Evolutionary conservation across 1,140 invertebrate genomes (phyloP).

Genomic region (Drosophila punjabiensis): DNA sequence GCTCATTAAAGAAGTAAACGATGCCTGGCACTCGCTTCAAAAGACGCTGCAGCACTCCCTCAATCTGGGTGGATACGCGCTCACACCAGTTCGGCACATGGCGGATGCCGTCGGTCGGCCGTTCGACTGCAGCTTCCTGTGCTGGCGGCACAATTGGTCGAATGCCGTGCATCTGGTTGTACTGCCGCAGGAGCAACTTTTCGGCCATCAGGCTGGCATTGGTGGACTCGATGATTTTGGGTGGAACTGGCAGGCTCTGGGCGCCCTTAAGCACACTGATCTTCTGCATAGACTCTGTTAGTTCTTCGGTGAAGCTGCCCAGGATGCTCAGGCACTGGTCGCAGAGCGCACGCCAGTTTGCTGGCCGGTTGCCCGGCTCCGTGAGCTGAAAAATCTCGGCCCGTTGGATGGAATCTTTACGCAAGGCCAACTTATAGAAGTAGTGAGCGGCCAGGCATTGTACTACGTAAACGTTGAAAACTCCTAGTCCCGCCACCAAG

Average conservation of each 20-base stretch:
- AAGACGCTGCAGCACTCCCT: conserved; percentile 61
- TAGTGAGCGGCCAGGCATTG: conserved; percentile 90
- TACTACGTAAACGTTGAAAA: conserved; percentile 87
- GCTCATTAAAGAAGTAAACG: conserved; percentile 90
- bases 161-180: conserved; percentile 86
- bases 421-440: conserved; percentile 86
- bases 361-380: conserved; percentile 89
- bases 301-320: conserved; percentile 87
- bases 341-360: conserved; percentile 91
- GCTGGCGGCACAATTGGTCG: conserved; percentile 59
- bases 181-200: conserved; percentile 74
- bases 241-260: conserved; percentile 28
- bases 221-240: conserved; percentile 15
- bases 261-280: conserved; percentile 59
- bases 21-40: conserved; percentile 88
- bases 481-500: conserved; percentile 87
- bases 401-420: conserved; percentile 84
- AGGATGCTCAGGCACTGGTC: conserved; percentile 87
- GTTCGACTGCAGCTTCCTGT: not conserved
- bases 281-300: conserved; percentile 87
- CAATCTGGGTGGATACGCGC: conserved; percentile 80
- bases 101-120: conserved; percentile 25
- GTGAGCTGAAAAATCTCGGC: conserved; percentile 89
- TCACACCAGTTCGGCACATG: conserved; percentile 81
- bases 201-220: conserved; percentile 62